Evolutionary conservation across 2,888 invertebrate genomes (phyloP).

Genomic region (Unio delphinus): DNA sequence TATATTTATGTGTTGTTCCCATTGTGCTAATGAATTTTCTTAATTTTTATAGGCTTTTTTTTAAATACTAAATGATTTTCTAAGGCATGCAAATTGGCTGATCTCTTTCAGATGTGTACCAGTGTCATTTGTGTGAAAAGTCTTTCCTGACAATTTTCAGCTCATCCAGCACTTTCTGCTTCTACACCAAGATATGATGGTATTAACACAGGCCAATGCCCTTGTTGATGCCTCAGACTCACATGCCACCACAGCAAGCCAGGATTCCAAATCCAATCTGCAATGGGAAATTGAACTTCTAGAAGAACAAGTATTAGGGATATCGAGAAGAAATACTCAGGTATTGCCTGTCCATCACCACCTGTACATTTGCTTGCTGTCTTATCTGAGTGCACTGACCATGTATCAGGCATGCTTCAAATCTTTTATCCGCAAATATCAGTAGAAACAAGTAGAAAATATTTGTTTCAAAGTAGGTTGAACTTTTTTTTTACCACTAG

Average conservation of each 20-base stretch:
- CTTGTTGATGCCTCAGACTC: slow-evolving; percentile 3
- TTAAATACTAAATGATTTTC: no score
- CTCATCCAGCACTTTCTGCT: slow-evolving; percentile 40
- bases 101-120: slow-evolving; percentile 34
- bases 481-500: no score
- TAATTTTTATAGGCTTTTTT: no score
- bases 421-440: neutral
- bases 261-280: slow-evolving; percentile 13
- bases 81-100: no score
- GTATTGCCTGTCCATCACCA: neutral
- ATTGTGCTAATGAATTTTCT: no score
- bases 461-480: no score
- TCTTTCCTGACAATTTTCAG: slow-evolving; percentile 32
- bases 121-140: slow-evolving; percentile 44
- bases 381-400: no score
- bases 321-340: slow-evolving; percentile 15
- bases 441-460: neutral
- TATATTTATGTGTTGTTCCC: no score
- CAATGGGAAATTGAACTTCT: slow-evolving; percentile 30
- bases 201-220: slow-evolving; percentile 18
- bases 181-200: slow-evolving; percentile 41
- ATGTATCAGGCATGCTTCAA: slow-evolving; percentile 3
- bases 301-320: slow-evolving; percentile 29
- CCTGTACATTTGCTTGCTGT: neutral
- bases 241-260: slow-evolving; percentile 1